Evolutionary conservation across 2,113 vertebrate species (phyloP).

Genomic region (Periophthalmodon schlosseri): DNA sequence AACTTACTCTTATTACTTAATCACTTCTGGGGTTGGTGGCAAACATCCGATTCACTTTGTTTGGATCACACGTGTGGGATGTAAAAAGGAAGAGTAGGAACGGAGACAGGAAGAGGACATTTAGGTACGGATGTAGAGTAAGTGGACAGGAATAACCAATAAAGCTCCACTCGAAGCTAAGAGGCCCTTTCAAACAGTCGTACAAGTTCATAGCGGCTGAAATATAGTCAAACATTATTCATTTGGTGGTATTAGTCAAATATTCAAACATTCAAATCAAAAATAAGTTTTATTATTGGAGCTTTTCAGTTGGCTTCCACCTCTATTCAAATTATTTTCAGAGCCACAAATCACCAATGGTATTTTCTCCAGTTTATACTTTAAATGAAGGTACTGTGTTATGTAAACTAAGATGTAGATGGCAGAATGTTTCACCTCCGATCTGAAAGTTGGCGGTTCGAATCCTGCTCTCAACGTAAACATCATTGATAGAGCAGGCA

Average conservation of each 20-base stretch:
- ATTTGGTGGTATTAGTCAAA: too few species aligned
- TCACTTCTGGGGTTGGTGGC: constrained; percentile 3
- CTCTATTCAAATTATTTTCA: background rate
- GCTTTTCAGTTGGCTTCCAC: too few species aligned
- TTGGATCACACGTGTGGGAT: constrained; percentile 4
- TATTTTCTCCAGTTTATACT: background rate
- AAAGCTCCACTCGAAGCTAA: constrained; percentile 38
- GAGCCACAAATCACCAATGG: background rate
- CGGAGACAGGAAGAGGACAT: constrained; percentile 49
- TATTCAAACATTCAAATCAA: too few species aligned
- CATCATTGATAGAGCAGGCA: too few species aligned
- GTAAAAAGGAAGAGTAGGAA: constrained; percentile 35
- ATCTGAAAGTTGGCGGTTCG: too few species aligned
- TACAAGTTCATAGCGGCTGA: background rate
- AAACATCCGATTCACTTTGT: constrained; percentile 5
- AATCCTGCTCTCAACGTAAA: too few species aligned
- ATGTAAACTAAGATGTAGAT: too few species aligned
- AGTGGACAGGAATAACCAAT: constrained; percentile 37
- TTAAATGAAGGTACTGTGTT: background rate
- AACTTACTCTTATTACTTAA: background rate
- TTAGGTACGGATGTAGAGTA: constrained; percentile 36
- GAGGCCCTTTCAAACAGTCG: constrained; percentile 26
- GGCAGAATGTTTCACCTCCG: too few species aligned
- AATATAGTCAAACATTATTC: too few species aligned
- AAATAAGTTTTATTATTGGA: too few species aligned